Percentiles rank a stretch among this genome's conserved stretches.
These are phyloP conservation scores for Priocnemis perturbator DNA, from an alignment of 2,888 invertebrate species.

Conservation along the genomic window DNA sequence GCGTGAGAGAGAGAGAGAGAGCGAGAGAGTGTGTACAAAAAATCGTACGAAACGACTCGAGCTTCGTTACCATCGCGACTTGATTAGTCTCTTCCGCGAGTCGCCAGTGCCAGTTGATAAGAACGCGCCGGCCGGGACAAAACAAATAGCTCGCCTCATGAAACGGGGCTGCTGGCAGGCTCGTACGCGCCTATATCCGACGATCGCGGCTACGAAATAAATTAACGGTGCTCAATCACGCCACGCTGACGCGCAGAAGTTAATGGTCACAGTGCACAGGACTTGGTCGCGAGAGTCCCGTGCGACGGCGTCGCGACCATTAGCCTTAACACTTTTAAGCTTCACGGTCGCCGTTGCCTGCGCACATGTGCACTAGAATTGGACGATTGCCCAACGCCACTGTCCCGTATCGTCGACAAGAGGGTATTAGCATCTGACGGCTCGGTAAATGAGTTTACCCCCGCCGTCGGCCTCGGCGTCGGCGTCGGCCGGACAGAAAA, in stretches of 20 bases:
- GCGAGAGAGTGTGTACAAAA: too few species aligned
- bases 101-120: too few species aligned
- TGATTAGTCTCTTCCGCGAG: too few species aligned
- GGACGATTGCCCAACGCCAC: constrained; percentile 48
- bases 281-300: constrained; percentile 8
- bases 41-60: too few species aligned
- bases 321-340: constrained; percentile 52
- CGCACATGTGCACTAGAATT: constrained; percentile 35
- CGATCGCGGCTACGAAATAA: not conserved
- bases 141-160: too few species aligned
- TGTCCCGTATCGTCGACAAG: constrained; percentile 33
- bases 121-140: too few species aligned
- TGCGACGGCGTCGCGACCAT: constrained; percentile 22
- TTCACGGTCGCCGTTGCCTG: constrained; percentile 37
- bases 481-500: too few species aligned
- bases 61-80: too few species aligned
- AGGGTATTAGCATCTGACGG: constrained; percentile 40
- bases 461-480: too few species aligned
- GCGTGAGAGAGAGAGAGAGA: too few species aligned
- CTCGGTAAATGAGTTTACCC: constrained; percentile 31
- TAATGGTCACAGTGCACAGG: constrained; percentile 32
- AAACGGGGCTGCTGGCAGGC: too few species aligned
- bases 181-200: too few species aligned
- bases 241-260: constrained; percentile 22
- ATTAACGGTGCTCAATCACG: constrained; percentile 4